Base-by-base conservation (phyloP, 2,797 vertebrate species). In the Myotis daubentonii region DNA sequence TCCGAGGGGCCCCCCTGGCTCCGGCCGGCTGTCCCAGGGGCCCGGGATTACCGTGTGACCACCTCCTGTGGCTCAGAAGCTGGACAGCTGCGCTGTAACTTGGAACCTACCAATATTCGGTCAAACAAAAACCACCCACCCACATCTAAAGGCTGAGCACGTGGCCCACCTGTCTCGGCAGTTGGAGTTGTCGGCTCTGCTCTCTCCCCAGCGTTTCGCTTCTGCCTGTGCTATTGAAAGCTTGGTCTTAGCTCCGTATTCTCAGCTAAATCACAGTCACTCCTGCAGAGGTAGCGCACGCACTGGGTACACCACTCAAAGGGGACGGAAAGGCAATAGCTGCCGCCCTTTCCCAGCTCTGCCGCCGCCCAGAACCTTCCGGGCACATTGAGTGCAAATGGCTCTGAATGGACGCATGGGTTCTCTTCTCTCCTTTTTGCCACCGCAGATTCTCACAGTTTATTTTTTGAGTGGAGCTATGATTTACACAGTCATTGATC, bases 101-200 rank as follows among this genome's bases (percentile, higher is more conserved):
- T 25, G 36, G 22, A 36, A 44, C 36, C 36, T 44, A 36, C 53
- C 65, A 23, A 55, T 12, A 36, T 19, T 10, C 25, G 65, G 44
- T 23, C 9, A 20, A 94, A 87, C 6, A 11, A 19, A 80, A 65
- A 2, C 53, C 30, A 15, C 16, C 41, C 28, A 38, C 12, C 41
- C 44, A 8, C 28, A 9, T 60, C 11, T 12, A 3, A 44, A 30
- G 30, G 0, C 1, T 41, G 80, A 30, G 41, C 3, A 3, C 7
- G 6, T 0, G 62, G 20, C 5, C 38, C 0, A 4, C 8, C 20
- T 8, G 9, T 19, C 17, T 33, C 47, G 25, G 23, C 2, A 33
- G 6, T 8, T 12, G 8, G 22, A 3, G 22, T 22, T 16, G 11
- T 30, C 8, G 49, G 38, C 11, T 36, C 28, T 62, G 60, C 33